phyloP scores from a whole-genome alignment of 92 coral and sea anemone genomes.

The Actinostola sp. region DNA sequence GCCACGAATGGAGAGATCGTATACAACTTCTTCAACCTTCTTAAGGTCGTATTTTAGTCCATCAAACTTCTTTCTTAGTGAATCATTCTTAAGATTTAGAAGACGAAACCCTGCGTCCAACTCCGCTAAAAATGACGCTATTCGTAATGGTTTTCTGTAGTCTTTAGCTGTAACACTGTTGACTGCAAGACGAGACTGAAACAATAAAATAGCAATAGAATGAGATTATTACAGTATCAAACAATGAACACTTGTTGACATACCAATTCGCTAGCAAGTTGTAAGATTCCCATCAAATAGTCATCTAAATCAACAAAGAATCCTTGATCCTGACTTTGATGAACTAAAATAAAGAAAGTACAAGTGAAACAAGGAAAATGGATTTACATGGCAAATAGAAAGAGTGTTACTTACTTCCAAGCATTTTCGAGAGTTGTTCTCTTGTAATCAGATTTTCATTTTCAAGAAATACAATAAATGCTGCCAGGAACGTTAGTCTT shows the following conservation, averaged over 20 bases:
- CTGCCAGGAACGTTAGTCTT: constrained; percentile 81
- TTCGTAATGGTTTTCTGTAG: constrained; percentile 79
- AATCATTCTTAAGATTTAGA: constrained; percentile 92
- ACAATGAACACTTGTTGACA: constrained; percentile 15
- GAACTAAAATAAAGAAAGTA: constrained; percentile 55
- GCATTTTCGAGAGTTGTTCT: constrained; percentile 78
- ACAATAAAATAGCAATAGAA: background rate
- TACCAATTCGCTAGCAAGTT: constrained; percentile 90
- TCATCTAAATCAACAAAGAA: constrained; percentile 94
- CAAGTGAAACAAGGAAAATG: background rate
- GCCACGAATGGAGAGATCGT: constrained; percentile 92
- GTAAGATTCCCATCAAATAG: constrained; percentile 84
- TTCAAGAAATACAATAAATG: constrained; percentile 80
- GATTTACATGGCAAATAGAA: background rate
- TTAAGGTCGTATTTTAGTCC: constrained; percentile 97
- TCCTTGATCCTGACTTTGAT: constrained; percentile 74
- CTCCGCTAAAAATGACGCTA: constrained; percentile 88
- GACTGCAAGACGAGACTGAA: constrained; percentile 94
- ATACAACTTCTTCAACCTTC: constrained; percentile 98
- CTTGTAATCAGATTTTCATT: constrained; percentile 74
- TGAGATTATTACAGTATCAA: background rate
- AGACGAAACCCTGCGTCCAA: constrained; percentile 96
- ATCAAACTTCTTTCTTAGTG: constrained; percentile 89
- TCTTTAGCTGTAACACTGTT: constrained; percentile 94
- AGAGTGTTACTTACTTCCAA: constrained; percentile 66